Evolutionary conservation across 2,113 vertebrate genomes (phyloP), one percentile per base, ranked within the genome.

Genomic region (Connochaetes taurinus): DNA sequence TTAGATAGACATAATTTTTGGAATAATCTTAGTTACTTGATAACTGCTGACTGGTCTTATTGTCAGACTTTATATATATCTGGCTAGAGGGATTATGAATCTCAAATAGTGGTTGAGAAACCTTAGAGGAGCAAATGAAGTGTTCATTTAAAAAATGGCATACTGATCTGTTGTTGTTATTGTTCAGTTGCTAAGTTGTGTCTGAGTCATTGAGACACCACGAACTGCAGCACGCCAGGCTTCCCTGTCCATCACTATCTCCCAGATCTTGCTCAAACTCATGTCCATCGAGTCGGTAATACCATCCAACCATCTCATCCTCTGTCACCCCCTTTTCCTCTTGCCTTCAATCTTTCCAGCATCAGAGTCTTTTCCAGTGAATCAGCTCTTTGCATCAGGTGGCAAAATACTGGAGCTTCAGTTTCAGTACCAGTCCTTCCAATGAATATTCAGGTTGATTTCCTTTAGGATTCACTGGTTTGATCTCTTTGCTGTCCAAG

Each of bases 201-300:
- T 36, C 64, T 36, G 10, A 71, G 9, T 36, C 64, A 12, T 23
- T 71, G 64, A 36, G 64, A 71, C 9, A 36, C 19, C n/a, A 23
- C 0, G 9, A 36, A 36, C 64, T 71, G 64, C 5, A 12, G 9
- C n/a, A 71, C 0, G 2, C n/a, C 64, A 71, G n/a, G n/a, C 19
- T 71, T 71, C 64, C n/a, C 19, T 71, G 64, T 36, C 64, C 64
- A 36, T 36, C 64, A 36, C n/a, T 19, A 23, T 12, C 19, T 36
- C 64, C 9, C 64, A 36, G 64, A 71, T 36, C n/a, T 71, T 71
- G 64, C 9, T 36, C 64, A 71, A 36, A 71, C n/a, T 71, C 17
- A 71, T 36, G 17, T 71, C n/a, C 64, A 36, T 71, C 9, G 0
- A 36, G n/a, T 71, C 0, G 17, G 64, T 71, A 10, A 67, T 36